A percentile compares a stretch with the other conserved stretches of the same genome.
These are phyloP conservation scores for Hippoglossus stenolepis DNA, from an alignment of 2,113 vertebrate genomes.

Conservation along the genomic window DNA sequence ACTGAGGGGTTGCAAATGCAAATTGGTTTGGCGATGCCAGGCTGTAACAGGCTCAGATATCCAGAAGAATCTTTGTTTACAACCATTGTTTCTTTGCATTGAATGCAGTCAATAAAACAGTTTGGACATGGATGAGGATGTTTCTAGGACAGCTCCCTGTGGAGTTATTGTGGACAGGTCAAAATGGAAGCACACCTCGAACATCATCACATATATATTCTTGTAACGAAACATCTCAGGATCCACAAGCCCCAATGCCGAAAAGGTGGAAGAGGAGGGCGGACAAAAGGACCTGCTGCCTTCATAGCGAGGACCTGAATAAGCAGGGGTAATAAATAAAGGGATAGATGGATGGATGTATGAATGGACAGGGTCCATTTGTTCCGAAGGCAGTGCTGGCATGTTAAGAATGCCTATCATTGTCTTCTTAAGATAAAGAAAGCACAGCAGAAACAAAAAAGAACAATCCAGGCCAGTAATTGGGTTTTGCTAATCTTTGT, in stretches of 20 bases:
- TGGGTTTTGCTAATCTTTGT: constrained; percentile 35
- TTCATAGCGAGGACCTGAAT: constrained; percentile 13
- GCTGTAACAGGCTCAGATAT: too few species aligned
- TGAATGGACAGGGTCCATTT: constrained; percentile 19
- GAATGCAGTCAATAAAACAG: too few species aligned
- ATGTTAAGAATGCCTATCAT: constrained; percentile 30
- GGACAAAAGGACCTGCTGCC: neutral
- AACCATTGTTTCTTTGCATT: too few species aligned
- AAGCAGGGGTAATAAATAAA: neutral
- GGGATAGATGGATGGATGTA: neutral
- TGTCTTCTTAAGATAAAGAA: constrained; percentile 22
- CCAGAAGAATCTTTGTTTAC: too few species aligned
- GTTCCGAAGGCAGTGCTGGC: constrained; percentile 34
- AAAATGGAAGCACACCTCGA: neutral
- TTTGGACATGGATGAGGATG: too few species aligned
- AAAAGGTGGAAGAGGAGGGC: constrained; percentile 18
- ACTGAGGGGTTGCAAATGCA: too few species aligned
- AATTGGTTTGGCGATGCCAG: too few species aligned
- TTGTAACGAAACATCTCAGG: too few species aligned
- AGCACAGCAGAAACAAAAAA: constrained; percentile 27
- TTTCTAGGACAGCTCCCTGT: too few species aligned
- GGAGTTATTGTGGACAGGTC: too few species aligned
- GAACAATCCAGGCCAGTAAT: constrained; percentile 32
- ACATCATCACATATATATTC: too few species aligned
- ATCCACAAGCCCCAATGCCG: neutral